Base-by-base conservation (phyloP, 2,797 vertebrate genomes). In the Sebastes steindachneri region DNA sequence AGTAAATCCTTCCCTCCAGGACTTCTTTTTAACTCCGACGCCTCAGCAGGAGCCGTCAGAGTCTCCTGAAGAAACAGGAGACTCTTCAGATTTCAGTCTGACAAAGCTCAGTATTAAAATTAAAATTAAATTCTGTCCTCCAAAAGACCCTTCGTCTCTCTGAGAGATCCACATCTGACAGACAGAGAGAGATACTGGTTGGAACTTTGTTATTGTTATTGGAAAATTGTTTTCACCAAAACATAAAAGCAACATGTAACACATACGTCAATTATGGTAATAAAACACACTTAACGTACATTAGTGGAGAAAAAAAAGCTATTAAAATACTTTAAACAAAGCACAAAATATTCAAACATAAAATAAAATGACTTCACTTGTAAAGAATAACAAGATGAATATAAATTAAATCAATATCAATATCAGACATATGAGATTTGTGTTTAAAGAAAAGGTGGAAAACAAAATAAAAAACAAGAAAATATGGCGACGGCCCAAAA, bases 1-100 rank as follows among this genome's bases (percentile, higher is more conserved):
- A 77, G 75, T 84, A 90, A 91, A 88, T 80, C 77, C 65, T 63
- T 15, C 28, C 60, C 79, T 79, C 15, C 68, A 82, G 83, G 81
- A 63, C 64, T 58, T 62, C 29, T 23, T 54, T 71, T 31, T 3
- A 26, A 73, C 66, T 72, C 62, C 14, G 5, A 9, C 3, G 8
- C 53, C 68, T 69, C 82, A 72, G 68, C 58, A 15, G 73, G 58
- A 75, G 64, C 23, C 41, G 9, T 29, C 66, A 73, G 11, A 64
- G 55, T 17, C 26, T 59, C 26, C 28, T 5, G 7, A 3, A 66
- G 26, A 28, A 55, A 26, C 9, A 5, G 33, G 35, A 72, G 51
- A 78, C 1, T 10, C 53, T 74, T 54, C 19, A 53, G 60, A 67
- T 25, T 5, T 70, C 2, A 68, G 17, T 41, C 5, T 54, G 68